Conservation (phyloP, 2,113 vertebrate genomes). For the Hemiscyllium ocellatum region DNA sequence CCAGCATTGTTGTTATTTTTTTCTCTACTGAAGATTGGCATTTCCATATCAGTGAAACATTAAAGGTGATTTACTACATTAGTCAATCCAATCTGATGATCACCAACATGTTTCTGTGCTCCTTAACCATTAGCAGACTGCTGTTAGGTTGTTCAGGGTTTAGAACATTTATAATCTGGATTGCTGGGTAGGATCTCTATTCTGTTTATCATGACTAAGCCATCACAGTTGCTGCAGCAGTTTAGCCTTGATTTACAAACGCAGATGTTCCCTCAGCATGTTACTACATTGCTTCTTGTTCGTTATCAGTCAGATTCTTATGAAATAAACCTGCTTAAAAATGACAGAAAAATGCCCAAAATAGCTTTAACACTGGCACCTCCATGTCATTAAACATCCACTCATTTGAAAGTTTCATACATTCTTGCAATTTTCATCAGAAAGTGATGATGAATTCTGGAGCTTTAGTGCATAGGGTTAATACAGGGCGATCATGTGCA, state of each 20-base stretch:
- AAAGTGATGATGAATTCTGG: not conserved
- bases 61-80: not conserved
- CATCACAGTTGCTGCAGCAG: not conserved
- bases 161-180: not conserved
- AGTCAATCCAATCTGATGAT: not conserved
- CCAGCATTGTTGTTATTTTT: not conserved
- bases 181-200: not conserved
- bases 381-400: not conserved
- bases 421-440: not conserved
- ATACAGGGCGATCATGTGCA: not conserved
- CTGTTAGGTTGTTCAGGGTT: not conserved
- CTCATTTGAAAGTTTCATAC: not conserved
- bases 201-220: not conserved
- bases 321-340: not conserved
- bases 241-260: not conserved
- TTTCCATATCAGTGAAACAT: not conserved
- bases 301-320: not conserved
- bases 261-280: not conserved
- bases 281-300: not conserved
- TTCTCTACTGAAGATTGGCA: not conserved
- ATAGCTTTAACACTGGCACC: not conserved
- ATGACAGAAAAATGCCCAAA: not conserved
- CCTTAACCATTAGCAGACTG: conserved; percentile 1
- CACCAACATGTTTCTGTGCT: not conserved
- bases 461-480: not conserved